phyloP scores from a whole-genome alignment of 2,797 vertebrate genomes.

The Peromyscus nudipes region DNA sequence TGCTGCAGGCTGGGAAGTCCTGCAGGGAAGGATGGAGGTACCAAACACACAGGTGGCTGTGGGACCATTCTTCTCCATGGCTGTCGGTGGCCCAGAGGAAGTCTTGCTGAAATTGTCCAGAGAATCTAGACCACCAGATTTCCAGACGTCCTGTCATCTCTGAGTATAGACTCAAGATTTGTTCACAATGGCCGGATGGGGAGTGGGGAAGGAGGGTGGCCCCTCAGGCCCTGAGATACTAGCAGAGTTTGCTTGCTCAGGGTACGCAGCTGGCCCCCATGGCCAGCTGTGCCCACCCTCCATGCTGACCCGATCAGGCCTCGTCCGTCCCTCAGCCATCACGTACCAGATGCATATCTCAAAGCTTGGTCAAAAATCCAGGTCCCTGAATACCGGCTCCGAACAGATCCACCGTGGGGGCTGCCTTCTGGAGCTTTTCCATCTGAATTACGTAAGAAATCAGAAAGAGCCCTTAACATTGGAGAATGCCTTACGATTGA shows the following conservation, averaged over 20 bases:
- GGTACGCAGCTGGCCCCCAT: neutral
- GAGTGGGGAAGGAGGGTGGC: neutral
- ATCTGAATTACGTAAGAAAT: conserved; percentile 86
- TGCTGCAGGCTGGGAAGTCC: neutral
- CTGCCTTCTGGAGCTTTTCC: conserved; percentile 85
- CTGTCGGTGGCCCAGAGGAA: neutral
- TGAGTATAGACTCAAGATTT: neutral
- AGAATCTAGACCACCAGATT: neutral
- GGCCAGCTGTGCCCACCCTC: neutral
- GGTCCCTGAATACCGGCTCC: conserved; percentile 86
- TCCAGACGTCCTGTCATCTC: neutral
- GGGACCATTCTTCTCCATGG: too few relatives aligned
- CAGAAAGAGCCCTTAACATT: conserved; percentile 85
- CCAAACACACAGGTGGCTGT: neutral
- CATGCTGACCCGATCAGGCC: conserved; percentile 74
- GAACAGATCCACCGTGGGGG: conserved; percentile 81
- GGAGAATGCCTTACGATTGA: conserved; percentile 70
- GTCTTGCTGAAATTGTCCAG: neutral
- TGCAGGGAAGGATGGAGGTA: neutral
- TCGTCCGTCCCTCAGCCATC: conserved; percentile 80
- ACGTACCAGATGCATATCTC: conserved; percentile 84
- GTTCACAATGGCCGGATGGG: neutral
- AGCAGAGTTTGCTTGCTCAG: neutral
- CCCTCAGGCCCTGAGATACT: neutral
- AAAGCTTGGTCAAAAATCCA: conserved; percentile 88